phyloP scores from a whole-genome alignment of 1,140 invertebrate genomes.

The Lepidotrigona ventralis region DNA sequence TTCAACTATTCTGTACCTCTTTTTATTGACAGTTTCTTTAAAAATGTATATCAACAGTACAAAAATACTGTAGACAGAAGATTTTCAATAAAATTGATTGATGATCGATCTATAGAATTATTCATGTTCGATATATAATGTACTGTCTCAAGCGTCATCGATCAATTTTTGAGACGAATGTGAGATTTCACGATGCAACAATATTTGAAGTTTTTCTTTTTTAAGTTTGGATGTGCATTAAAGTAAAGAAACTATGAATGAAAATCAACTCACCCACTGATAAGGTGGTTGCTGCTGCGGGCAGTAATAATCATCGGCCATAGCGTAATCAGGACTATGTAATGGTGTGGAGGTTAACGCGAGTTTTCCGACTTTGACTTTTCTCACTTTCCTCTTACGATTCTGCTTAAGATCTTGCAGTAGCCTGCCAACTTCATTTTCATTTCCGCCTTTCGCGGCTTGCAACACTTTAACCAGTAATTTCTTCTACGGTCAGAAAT shows the following conservation, averaged over 20 bases:
- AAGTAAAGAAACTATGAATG: background rate
- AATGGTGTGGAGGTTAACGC: constrained; percentile 66
- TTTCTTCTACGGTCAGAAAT: constrained; percentile 65
- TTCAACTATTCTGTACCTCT: background rate
- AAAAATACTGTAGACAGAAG: background rate
- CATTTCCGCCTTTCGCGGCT: constrained; percentile 66
- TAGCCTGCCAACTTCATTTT: constrained; percentile 61
- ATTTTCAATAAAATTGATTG: background rate
- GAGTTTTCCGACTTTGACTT: constrained; percentile 59
- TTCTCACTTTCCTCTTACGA: constrained; percentile 68
- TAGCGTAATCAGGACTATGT: constrained; percentile 66
- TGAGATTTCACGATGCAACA: background rate
- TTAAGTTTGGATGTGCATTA: background rate
- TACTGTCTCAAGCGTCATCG: background rate
- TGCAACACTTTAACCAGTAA: constrained; percentile 67
- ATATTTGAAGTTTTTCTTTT: background rate
- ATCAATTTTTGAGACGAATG: background rate
- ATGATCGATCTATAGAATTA: constrained; percentile 8
- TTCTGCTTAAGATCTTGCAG: constrained; percentile 69
- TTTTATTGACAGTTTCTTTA: background rate
- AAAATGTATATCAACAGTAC: background rate
- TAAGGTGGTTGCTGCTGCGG: constrained; percentile 66
- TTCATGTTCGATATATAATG: background rate
- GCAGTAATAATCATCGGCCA: constrained; percentile 65
- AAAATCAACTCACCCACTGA: constrained; percentile 67